Base-by-base conservation (phyloP, 2,797 vertebrate species). In the Cossypha niveicapilla region DNA sequence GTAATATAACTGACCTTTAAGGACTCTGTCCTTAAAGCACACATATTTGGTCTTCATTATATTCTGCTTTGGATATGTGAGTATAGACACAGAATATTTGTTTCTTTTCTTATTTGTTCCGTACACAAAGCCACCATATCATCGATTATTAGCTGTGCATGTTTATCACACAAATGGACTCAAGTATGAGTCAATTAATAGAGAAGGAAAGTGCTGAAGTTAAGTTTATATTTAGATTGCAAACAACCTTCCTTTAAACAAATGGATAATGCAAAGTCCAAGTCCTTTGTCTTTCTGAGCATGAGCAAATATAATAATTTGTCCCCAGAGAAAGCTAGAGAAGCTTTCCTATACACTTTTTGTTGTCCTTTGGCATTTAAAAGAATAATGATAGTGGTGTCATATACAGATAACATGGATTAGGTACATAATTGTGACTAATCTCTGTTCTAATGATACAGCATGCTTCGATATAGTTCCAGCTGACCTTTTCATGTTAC, bases 381-480 rank as follows among this genome's bases (percentile, higher is more conserved):
- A 94, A 89, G 76, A 90, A 60, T 80, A 78, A 83, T 11, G 61
- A 30, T 58, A 88, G 5, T 1, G 3, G 25, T 86, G 82, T 67
- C 51, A 18, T 74, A 82, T 34, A 88, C 28, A 56, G 44, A 39
- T 44, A 93, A 86, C 22, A 48, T 50, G 44, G 51, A 92, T 95
- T 95, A 90, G 42, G 47, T 82, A 22, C n/a, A 68, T 96, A 93
- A 95, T 96, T 94, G 63, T 90, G 41, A 88, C 74, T 93, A 89
- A 96, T 95, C 37, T 94, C 74, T 72, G 21, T 93, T 82, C 70
- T 82, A 82, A 68, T 82, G 90, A 85, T 78, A 67, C 18, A 83
- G 45, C 70, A 56, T 3, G 8, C 89, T 77, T 91, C 27, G 13
- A 51, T 66, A 39, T 1, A 78, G 35, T 85, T 87, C 62, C 45